Base-by-base conservation (phyloP, 2,797 vertebrate genomes). In the Pteronotus mesoamericanus region DNA sequence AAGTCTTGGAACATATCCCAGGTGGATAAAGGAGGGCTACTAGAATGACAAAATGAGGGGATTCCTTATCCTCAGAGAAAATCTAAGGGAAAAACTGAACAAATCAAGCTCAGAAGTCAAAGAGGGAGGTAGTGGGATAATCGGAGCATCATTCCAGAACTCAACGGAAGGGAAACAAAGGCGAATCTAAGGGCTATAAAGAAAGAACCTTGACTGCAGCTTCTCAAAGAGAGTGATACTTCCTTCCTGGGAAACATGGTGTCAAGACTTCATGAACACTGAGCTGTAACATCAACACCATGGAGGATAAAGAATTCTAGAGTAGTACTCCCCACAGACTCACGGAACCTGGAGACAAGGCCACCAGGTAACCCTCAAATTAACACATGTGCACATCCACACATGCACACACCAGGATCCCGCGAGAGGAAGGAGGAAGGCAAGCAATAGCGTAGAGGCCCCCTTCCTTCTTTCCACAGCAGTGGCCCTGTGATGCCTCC, bases 171-270 rank as follows among this genome's bases (percentile, higher is more conserved):
- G 16, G 59, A 72, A 64, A 34, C 66, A 71, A 75, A 83, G 14
- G 59, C 7, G 22, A 83, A 91, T 78, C 55, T 55, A 74, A 39
- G 16, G 42, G 6, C 42, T 51, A 19, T 89, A 44, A 91, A 89
- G 93, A 75, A 53, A 7, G 19, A 94, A 55, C 4, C 1, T 0
- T 39, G 53, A 61, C 86, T 68, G 9, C 75, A 95, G 71, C 59
- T 86, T 94, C 82, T 93, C 42, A 82, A 57, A 94, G 48, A 77
- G 53, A 84, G 74, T 74, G 75, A 59, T 64, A 87, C 92, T 89
- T 85, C 44, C 79, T 96, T 69, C n/a, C 68, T 32, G 29, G 80
- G 51, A 83, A 89, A 44, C 15, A 42, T 37, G 32, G 34, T 89
- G 85, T 34, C 66, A 91, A 68, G 57, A 64, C 75, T 95, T 89